These are phyloP conservation scores for Petroica traversi DNA, from an alignment of 2,113 vertebrate genomes.

Conservation along the genomic window DNA sequence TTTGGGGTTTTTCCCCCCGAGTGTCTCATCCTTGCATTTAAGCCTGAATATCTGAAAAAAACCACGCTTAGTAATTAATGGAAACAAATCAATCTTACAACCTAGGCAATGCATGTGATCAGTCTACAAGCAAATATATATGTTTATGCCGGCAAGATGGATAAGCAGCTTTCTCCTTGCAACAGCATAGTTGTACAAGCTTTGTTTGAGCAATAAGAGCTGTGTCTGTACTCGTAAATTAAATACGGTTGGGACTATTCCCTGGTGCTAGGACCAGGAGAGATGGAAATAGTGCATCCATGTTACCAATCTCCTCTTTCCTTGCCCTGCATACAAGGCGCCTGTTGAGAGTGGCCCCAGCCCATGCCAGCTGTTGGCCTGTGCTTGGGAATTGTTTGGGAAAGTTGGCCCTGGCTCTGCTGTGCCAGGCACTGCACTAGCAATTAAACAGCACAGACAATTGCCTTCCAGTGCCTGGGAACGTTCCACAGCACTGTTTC, in stretches of 20 bases:
- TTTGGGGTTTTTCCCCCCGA: neutral
- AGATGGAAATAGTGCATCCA: neutral
- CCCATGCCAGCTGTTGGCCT: slow-evolving; percentile 1
- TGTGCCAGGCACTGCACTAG: slow-evolving; percentile 29
- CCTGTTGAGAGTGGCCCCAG: neutral
- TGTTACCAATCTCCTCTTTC: neutral
- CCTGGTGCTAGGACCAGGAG: neutral
- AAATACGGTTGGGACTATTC: fast-evolving
- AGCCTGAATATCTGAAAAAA: neutral
- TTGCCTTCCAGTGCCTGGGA: slow-evolving; percentile 40
- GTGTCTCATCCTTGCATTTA: neutral
- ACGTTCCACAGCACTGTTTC: neutral
- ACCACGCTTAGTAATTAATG: fast-evolving
- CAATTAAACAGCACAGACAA: slow-evolving; percentile 33
- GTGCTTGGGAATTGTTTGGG: neutral
- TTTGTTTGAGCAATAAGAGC: neutral
- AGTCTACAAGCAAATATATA: neutral
- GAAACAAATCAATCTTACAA: neutral
- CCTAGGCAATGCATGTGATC: neutral
- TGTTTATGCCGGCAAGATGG: fast-evolving
- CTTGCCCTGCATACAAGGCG: neutral
- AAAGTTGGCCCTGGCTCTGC: neutral
- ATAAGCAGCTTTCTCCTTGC: neutral
- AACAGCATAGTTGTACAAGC: neutral
- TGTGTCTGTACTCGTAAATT: neutral